These are phyloP conservation scores for Osmoderma eremita DNA, from an alignment of 2,888 invertebrate species.

Conservation along the genomic window DNA sequence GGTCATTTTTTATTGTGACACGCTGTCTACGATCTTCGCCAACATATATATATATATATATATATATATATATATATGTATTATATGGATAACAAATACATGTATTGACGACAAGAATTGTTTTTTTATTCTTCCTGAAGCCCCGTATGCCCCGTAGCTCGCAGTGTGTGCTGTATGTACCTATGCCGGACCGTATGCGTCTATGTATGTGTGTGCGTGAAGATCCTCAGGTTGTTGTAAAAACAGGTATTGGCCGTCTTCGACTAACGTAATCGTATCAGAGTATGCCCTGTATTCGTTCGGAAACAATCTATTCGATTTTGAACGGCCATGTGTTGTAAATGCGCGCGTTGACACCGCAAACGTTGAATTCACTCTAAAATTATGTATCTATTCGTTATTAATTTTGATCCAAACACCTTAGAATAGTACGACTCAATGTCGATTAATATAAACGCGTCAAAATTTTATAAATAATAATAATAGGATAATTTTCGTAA, in stretches of 20 bases:
- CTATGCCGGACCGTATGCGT: constrained; percentile 34
- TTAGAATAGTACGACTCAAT: no score
- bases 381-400: constrained; percentile 1
- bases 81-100: no score
- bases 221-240: constrained; percentile 50
- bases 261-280: constrained; percentile 44
- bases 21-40: not conserved
- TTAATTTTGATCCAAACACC: not conserved
- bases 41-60: no score
- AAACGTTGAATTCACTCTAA: constrained; percentile 13
- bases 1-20: constrained; percentile 42
- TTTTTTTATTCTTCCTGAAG: no score
- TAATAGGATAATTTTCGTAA: not conserved
- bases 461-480: constrained; percentile 1
- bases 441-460: not conserved
- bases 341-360: constrained; percentile 35
- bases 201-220: constrained; percentile 15
- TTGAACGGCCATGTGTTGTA: constrained; percentile 40
- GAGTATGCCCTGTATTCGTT: constrained; percentile 41
- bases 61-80: no score
- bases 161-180: constrained; percentile 41
- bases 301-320: constrained; percentile 37
- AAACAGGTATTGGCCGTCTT: constrained; percentile 56
- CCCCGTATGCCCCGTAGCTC: constrained; percentile 1
- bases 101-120: no score